phyloP scores from a whole-genome alignment of 2,113 vertebrate genomes.

The Colaptes auratus region DNA sequence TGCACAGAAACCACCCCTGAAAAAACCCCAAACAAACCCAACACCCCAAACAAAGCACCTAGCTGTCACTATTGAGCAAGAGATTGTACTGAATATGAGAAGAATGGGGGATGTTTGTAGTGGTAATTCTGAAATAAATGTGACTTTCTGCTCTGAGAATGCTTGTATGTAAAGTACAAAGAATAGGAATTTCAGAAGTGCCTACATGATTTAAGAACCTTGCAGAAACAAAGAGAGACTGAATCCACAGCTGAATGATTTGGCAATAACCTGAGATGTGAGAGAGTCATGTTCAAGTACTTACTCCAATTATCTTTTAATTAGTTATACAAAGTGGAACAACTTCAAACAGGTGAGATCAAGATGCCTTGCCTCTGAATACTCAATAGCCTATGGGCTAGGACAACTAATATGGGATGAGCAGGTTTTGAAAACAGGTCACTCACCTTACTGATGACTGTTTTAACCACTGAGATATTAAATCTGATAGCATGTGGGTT shows the following conservation, averaged over 20 bases:
- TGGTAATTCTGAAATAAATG: background rate
- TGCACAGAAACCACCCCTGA: background rate
- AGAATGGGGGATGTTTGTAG: background rate
- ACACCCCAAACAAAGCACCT: background rate
- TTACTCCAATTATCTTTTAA: conserved; percentile 67
- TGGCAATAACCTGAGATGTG: conserved; percentile 56
- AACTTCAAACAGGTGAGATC: conserved; percentile 62
- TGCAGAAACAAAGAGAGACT: conserved; percentile 28
- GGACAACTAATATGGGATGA: conserved; percentile 40
- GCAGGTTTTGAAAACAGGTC: conserved; percentile 50
- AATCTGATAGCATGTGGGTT: conserved; percentile 51
- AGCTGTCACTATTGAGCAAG: background rate
- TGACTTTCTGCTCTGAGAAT: conserved; percentile 2
- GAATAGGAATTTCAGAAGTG: conserved; percentile 10
- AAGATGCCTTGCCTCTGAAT: conserved; percentile 46
- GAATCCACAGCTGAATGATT: conserved; percentile 35
- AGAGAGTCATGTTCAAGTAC: conserved; percentile 60
- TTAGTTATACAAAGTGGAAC: conserved; percentile 71
- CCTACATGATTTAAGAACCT: conserved; percentile 9
- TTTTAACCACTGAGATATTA: conserved; percentile 65
- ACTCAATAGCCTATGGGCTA: conserved; percentile 56
- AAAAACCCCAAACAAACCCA: too few relatives aligned
- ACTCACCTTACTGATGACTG: conserved; percentile 59
- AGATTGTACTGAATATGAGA: background rate
- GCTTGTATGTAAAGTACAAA: background rate